phyloP scores from a whole-genome alignment of 1,140 invertebrate genomes.

The Mizuhopecten yessoensis region DNA sequence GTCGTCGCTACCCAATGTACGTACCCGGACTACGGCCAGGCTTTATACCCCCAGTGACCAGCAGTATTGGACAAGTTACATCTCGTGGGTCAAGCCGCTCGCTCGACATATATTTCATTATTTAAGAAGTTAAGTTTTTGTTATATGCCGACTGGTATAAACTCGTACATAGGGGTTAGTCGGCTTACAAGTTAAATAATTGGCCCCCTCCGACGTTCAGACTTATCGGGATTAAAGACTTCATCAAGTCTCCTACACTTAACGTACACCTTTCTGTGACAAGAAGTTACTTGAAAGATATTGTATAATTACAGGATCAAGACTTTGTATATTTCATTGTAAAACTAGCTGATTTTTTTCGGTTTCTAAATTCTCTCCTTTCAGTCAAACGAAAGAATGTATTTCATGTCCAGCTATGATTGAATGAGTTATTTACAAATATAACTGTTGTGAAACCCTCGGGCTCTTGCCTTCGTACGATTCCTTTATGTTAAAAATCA shows the following conservation, averaged over 20 bases:
- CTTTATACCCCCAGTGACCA: not conserved
- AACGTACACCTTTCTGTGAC: not conserved
- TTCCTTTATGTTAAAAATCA: too few species aligned
- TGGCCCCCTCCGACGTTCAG: not conserved
- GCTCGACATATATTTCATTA: not conserved
- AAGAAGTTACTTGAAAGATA: constrained; percentile 1
- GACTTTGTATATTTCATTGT: not conserved
- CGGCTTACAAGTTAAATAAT: not conserved
- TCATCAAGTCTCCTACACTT: not conserved
- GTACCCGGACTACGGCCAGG: not conserved
- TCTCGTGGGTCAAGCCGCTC: not conserved
- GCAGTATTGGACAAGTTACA: not conserved
- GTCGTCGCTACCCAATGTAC: not conserved
- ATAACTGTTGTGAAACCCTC: too few species aligned
- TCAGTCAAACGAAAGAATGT: too few species aligned
- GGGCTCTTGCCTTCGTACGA: too few species aligned
- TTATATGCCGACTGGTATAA: constrained; percentile 18
- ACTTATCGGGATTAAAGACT: not conserved
- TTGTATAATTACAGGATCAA: not conserved
- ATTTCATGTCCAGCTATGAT: too few species aligned
- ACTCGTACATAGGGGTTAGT: not conserved
- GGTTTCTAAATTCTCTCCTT: too few species aligned
- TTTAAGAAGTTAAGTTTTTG: constrained; percentile 35
- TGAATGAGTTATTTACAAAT: too few species aligned
- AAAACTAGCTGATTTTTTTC: not conserved